phyloP scores from a whole-genome alignment of 53 echinoderm and acorn worm genomes.

The Astropecten irregularis region DNA sequence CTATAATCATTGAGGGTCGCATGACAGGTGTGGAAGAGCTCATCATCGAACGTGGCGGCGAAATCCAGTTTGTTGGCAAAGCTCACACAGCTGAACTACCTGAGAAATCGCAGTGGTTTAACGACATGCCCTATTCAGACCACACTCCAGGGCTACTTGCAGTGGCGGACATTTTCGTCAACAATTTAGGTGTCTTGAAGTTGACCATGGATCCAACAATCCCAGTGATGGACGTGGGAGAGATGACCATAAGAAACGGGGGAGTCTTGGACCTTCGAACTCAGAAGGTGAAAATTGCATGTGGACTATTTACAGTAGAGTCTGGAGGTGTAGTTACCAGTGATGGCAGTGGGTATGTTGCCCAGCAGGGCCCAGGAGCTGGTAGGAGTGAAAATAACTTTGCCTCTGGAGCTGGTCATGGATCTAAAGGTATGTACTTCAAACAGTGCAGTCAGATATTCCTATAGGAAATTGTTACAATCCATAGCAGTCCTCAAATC shows the following conservation, averaged over 20 bases:
- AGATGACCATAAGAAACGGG: conserved; percentile 70
- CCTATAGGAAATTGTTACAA: background rate
- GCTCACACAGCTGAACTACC: conserved; percentile 71
- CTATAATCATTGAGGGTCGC: conserved; percentile 79
- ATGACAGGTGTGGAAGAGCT: conserved; percentile 87
- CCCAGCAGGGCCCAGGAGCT: conserved; percentile 65
- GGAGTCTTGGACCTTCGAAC: conserved; percentile 62
- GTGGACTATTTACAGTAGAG: conserved; percentile 68
- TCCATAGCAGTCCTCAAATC: no score
- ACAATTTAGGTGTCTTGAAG: conserved; percentile 66
- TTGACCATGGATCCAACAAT: conserved; percentile 51
- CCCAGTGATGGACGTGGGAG: conserved; percentile 68
- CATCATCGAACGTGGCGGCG: conserved; percentile 71
- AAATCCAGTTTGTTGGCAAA: conserved; percentile 70
- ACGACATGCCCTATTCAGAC: conserved; percentile 65
- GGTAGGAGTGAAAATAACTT: conserved; percentile 21
- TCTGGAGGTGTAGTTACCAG: conserved; percentile 54
- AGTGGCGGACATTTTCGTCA: conserved; percentile 59
- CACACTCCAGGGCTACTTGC: conserved; percentile 55
- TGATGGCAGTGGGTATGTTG: conserved; percentile 64
- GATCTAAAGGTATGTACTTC: conserved; percentile 74
- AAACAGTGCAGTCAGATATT: background rate
- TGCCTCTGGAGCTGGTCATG: conserved; percentile 80
- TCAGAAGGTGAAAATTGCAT: conserved; percentile 57
- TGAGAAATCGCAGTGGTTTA: conserved; percentile 75